Evolutionary conservation across 2,113 vertebrate species (phyloP).

Genomic region (Seriola rivoliana): DNA sequence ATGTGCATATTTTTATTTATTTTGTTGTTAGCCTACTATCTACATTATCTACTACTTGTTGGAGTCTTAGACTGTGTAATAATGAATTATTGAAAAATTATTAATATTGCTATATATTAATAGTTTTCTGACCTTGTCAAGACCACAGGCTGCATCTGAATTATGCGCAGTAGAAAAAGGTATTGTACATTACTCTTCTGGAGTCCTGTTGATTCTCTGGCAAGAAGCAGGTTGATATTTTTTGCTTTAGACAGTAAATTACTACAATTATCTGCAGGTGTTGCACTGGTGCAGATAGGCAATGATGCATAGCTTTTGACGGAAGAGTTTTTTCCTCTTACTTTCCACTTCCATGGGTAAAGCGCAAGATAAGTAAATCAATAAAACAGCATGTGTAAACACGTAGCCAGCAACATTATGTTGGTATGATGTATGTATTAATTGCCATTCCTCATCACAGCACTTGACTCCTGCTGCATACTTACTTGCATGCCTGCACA

Average conservation of each 20-base stretch:
- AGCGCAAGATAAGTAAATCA: background rate
- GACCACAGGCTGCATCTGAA: background rate
- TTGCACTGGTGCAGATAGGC: background rate
- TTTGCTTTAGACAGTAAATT: background rate
- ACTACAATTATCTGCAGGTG: background rate
- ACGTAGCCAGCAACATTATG: background rate
- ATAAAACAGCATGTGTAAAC: background rate
- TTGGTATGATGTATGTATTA: background rate
- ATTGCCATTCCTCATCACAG: slow-evolving; percentile 21
- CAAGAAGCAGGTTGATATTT: background rate
- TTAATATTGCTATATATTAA: background rate
- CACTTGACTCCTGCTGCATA: background rate
- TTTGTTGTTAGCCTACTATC: background rate
- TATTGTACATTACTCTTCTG: background rate
- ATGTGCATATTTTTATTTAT: background rate
- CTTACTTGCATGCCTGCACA: slow-evolving; percentile 30
- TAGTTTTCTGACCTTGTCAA: background rate
- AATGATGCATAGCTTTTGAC: background rate
- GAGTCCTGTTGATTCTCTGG: too few relatives aligned
- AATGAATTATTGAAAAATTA: background rate
- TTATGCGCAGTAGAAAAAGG: background rate
- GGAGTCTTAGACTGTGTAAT: background rate
- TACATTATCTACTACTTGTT: background rate
- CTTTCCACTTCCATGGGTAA: background rate
- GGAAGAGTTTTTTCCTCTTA: background rate